Base-by-base conservation (phyloP, 2,113 vertebrate species). In the Amblyopsis rosae region DNA sequence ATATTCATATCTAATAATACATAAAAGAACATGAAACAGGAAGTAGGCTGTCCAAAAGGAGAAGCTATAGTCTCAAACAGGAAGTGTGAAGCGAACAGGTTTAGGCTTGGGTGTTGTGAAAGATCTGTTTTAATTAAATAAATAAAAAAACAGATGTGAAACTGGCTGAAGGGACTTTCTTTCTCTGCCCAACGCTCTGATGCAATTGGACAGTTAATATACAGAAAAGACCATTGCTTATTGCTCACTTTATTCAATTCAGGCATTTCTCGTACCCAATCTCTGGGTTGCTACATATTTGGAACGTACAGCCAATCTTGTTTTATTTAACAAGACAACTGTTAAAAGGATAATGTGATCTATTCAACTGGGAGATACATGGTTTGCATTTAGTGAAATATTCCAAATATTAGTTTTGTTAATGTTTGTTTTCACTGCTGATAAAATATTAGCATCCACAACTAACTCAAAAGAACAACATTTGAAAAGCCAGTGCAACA, bases 61-160 rank as follows among this genome's bases (percentile, higher is more conserved):
- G 89, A 89, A 91, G 81, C 70, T 46, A 67, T 72, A 70, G 82
- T 65, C 65, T 56, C 60, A 65, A 87, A 87, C 81, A 87, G 89
- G 89, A 91, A 88, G 84, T 0, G 54, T 75, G 84, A 77, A 65
- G 33, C 53, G 64, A 67, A 84, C 81, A 85, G 79, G 79, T 73
- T 75, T 78, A 68, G 74, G 68, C 72, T 75, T 26, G 78, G 15
- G 67, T 72, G 76, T 87, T 89, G 80, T 84, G 87, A 90, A 89
- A 89, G 78, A 87, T 65, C 64, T 67, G 49, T 72, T 79, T 89
- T 83, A 88, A 86, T 41, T 53, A 53, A 53, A 15, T 13, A 53
- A 6, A 53, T 7, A 80, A 85, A 74, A 10, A 83, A 87, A 84
- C 82, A 86, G 89, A 88, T 90, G 86, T 90, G 86, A 90, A 90